Percentiles rank a stretch among this genome's conserved stretches.
phyloP scores from a whole-genome alignment of 2,888 invertebrate genomes.

The Trachelus troglodyta region DNA sequence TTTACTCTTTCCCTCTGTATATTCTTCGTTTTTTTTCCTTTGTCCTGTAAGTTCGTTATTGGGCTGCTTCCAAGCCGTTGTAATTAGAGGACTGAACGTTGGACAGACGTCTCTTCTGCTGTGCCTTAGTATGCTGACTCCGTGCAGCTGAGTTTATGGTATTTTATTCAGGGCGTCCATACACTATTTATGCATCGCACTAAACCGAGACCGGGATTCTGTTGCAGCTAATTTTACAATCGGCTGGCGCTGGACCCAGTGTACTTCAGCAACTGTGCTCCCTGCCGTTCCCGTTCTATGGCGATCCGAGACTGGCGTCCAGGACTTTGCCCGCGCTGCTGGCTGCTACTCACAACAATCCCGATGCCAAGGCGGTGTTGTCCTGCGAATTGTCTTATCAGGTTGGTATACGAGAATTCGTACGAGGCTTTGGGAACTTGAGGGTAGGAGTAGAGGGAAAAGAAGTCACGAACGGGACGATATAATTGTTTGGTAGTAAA shows the following conservation, averaged over 20 bases:
- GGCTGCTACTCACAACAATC: conserved; percentile 75
- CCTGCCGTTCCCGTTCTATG: conserved; percentile 88
- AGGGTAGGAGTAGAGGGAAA: background rate
- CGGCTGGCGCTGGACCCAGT: conserved; percentile 78
- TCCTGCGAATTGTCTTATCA: conserved; percentile 77
- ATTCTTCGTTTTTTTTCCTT: background rate
- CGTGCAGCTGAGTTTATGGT: background rate
- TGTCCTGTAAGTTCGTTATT: background rate
- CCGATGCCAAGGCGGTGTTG: conserved; percentile 79
- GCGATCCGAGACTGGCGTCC: conserved; percentile 76
- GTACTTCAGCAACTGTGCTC: conserved; percentile 87
- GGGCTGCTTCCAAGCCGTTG: background rate
- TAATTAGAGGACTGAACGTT: background rate
- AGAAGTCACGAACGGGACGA: conserved; percentile 57
- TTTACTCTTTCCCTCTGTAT: background rate
- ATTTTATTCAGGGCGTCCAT: background rate
- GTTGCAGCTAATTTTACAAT: conserved; percentile 77
- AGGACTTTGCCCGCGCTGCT: conserved; percentile 85
- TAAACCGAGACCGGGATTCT: conserved; percentile 15
- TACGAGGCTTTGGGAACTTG: background rate
- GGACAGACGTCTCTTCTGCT: background rate
- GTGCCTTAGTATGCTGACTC: background rate
- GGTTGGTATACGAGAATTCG: conserved; percentile 60
- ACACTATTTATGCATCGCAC: background rate
- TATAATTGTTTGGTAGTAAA: background rate